Base-by-base conservation (phyloP, 1,140 invertebrate genomes). In the Probaryconus sp. region DNA sequence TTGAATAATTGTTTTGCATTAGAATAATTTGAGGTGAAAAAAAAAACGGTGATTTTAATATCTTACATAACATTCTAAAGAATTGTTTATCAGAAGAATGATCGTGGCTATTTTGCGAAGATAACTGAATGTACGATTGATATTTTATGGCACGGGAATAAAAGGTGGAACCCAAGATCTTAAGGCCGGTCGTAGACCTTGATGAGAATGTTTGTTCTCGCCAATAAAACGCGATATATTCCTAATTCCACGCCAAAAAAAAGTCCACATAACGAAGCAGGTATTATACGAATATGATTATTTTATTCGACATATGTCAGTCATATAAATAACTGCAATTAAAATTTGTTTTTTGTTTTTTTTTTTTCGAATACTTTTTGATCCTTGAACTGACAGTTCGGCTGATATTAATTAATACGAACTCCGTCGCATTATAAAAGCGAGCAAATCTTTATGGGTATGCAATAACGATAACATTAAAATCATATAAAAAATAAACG, bases 161-260 rank as follows among this genome's bases (percentile, higher is more conserved):
- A 73, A 65, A 61, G 38, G 17, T 18, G 37, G 53, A 33, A 47
- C 38, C 58, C 11, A 14, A 42, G 51, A 50, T 40, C 26, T 63
- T 67, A 74, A 69, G 69, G 64, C 60, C 70, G 75, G 69, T 73
- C 60, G 69, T 67, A 51, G 68, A 68, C 75, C 75, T 73, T 69
- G 58, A 51, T 63, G 43, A 42, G 18, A 47, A 50, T 50, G 45
- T 63, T 42, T 50, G 21, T 60, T 47, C 9, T 47, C 18, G 18
- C 33, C 14, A 9, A 14, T 3, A 42, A 17, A 21, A 35, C 43
- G 20, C 3, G 10, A 18, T 17, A 43, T 31, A 13, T 58, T 67
- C 42, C 24, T 53, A 28, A 50, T 42, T 53, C 33, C 13, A n/a
- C 31, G 21, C 38, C 16, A 30, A 47, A 43, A 64, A 48, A 20